Conservation (phyloP, 2,113 vertebrate species). For the Microtus ochrogaster region DNA sequence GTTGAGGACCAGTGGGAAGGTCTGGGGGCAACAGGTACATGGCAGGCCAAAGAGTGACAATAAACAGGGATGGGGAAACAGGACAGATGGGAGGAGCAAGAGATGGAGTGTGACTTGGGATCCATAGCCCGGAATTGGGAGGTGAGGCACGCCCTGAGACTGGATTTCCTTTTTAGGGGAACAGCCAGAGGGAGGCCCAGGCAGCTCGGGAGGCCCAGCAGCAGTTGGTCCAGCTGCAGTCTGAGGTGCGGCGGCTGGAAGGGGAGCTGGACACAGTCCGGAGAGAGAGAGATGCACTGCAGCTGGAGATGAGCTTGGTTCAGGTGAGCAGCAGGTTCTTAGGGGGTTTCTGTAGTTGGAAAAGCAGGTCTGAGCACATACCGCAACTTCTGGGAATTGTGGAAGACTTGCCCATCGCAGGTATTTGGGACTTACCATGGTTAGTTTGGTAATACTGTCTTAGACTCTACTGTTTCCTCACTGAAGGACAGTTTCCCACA, state of each 20-base stretch:
- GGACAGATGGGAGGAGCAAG: neutral
- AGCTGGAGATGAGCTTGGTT: constrained; percentile 87
- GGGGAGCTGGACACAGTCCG: constrained; percentile 84
- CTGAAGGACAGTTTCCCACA: neutral
- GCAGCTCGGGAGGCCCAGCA: constrained; percentile 82
- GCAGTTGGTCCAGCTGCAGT: constrained; percentile 70
- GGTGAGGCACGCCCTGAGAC: neutral
- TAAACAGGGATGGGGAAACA: neutral
- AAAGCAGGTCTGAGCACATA: neutral
- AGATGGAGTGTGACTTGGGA: neutral
- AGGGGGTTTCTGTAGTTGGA: neutral
- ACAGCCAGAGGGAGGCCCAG: constrained; percentile 82
- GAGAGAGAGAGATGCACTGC: constrained; percentile 84
- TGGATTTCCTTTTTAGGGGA: constrained; percentile 63
- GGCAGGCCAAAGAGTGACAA: neutral
- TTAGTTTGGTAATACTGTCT: neutral
- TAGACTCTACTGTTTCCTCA: neutral
- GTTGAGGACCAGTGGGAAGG: neutral
- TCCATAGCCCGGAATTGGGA: neutral
- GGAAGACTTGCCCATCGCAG: neutral
- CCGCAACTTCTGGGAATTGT: neutral
- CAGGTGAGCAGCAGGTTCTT: constrained; percentile 80
- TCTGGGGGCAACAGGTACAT: neutral
- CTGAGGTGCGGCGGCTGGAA: constrained; percentile 80
- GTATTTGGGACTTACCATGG: neutral